phyloP scores from a whole-genome alignment of 92 coral and sea anemone genomes.

The Palythoa caribaeorum region DNA sequence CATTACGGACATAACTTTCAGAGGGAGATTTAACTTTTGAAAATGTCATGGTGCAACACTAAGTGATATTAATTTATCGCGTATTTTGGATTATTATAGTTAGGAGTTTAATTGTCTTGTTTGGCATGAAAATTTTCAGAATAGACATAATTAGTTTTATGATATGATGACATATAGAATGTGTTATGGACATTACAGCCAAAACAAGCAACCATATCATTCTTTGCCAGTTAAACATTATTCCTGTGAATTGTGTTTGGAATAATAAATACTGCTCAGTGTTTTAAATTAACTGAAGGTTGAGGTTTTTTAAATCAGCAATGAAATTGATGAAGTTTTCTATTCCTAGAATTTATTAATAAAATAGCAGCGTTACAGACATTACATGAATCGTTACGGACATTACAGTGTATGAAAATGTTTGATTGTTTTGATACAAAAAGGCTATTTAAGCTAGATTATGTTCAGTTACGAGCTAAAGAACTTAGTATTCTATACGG shows the following conservation, averaged over 20 bases:
- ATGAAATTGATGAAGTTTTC: conserved; percentile 7
- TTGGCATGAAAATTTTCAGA: not conserved
- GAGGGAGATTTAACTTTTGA: not conserved
- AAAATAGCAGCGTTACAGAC: not conserved
- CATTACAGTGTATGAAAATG: conserved; percentile 14
- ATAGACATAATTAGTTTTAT: conserved; percentile 9
- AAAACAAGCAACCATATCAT: not conserved
- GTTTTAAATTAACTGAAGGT: not conserved
- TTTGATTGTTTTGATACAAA: not conserved
- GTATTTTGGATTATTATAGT: conserved; percentile 5
- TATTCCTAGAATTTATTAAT: not conserved
- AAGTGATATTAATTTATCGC: not conserved
- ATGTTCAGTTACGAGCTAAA: conserved; percentile 4
- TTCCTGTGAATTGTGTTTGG: conserved; percentile 1
- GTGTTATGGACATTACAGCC: not conserved
- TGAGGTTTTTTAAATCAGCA: not conserved
- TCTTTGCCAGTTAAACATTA: conserved; percentile 19
- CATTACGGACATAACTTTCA: not conserved
- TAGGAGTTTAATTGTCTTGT: not conserved
- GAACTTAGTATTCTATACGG: not conserved
- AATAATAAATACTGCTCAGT: not conserved
- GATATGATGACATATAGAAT: not conserved
- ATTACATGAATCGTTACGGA: conserved; percentile 5
- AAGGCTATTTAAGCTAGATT: conserved; percentile 8
- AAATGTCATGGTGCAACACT: not conserved